phyloP scores from a whole-genome alignment of 2,113 vertebrate genomes.

The Bos indicus region DNA sequence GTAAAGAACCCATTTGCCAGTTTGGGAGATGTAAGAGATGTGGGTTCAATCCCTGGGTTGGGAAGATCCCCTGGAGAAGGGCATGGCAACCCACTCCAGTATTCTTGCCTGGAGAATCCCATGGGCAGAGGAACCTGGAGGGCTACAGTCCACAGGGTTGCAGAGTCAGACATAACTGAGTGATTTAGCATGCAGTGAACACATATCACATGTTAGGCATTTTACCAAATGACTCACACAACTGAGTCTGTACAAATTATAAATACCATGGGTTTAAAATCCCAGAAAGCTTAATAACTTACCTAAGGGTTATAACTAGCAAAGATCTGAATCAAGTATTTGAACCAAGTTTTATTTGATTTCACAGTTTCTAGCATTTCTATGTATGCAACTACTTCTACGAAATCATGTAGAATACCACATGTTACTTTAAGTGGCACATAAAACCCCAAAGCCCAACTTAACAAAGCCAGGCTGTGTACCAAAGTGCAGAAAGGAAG shows the following conservation, averaged over 20 bases:
- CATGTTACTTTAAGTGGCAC: neutral
- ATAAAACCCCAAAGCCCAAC: neutral
- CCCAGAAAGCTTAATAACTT: neutral
- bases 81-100: rapidly evolving
- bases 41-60: neutral
- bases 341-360: neutral
- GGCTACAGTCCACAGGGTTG: neutral
- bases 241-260: neutral
- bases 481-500: neutral
- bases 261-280: neutral
- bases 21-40: neutral
- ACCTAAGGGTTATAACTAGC: neutral
- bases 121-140: neutral
- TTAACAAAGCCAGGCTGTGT: neutral
- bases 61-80: neutral
- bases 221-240: neutral
- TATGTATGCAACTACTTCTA: neutral
- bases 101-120: neutral
- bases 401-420: neutral
- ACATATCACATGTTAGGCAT: neutral
- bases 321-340: neutral
- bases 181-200: neutral
- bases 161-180: neutral
- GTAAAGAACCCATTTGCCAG: neutral
- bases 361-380: neutral